These are phyloP conservation scores for Rhyacichthys aspro DNA, from an alignment of 2,797 vertebrate species.

Conservation along the genomic window DNA sequence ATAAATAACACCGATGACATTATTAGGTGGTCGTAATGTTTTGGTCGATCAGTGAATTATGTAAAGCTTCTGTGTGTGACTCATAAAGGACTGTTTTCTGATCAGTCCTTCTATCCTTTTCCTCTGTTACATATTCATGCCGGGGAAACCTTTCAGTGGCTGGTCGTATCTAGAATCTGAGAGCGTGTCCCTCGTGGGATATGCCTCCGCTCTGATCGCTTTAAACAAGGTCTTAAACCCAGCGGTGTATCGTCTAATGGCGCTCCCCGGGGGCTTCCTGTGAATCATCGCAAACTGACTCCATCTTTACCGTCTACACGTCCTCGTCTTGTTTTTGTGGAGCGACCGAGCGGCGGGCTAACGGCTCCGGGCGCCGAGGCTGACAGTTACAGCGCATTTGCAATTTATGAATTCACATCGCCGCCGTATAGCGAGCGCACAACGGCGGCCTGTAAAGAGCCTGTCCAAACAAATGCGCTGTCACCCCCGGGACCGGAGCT, in stretches of 20 bases:
- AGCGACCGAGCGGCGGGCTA: constrained; percentile 14
- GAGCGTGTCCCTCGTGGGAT: constrained; percentile 11
- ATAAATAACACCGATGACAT: too few relatives aligned
- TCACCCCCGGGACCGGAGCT: constrained; percentile 23
- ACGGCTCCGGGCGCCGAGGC: constrained; percentile 12
- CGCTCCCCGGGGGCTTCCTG: constrained; percentile 19
- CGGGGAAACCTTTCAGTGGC: background rate
- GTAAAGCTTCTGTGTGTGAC: too few relatives aligned
- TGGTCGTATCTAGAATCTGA: constrained; percentile 12
- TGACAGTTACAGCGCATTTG: constrained; percentile 42
- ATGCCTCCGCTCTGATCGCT: constrained; percentile 10
- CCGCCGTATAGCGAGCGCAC: constrained; percentile 11
- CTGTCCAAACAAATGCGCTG: constrained; percentile 44
- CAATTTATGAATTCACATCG: constrained; percentile 48
- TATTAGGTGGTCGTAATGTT: too few relatives aligned
- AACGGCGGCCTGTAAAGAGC: constrained; percentile 25
- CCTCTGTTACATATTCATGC: too few relatives aligned
- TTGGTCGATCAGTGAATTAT: too few relatives aligned
- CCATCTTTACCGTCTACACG: constrained; percentile 2
- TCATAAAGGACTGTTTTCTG: too few relatives aligned
- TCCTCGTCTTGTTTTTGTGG: constrained; percentile 19
- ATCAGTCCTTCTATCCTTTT: too few relatives aligned
- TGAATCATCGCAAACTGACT: constrained; percentile 20
- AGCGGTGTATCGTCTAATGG: constrained; percentile 32
- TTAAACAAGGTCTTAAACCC: constrained; percentile 39